Evolutionary conservation across 2,113 vertebrate species (phyloP), one percentile per base, ranked within the genome.

Genomic region (Cariama cristata): DNA sequence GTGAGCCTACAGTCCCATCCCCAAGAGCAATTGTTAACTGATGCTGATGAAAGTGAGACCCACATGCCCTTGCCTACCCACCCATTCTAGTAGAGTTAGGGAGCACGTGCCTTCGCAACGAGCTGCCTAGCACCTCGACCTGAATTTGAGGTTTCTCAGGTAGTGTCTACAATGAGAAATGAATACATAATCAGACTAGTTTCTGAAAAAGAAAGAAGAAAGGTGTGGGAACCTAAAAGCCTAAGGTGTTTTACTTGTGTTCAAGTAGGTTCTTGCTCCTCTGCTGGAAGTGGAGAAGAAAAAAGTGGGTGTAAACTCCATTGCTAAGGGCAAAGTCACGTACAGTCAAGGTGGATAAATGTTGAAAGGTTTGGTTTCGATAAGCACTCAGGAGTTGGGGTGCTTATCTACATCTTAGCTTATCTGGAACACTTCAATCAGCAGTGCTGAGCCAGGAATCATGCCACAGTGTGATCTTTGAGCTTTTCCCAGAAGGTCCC

Each of bases 241-340:
- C 93, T 95, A 81, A 93, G 86, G 88, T 96, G 88, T 94, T 97
- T 95, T 87, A 89, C 69, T 93, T 69, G 69, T 58, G 87, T 95
- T 97, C 95, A 88, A 94, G 96, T 95, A 96, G 77, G 38, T 96
- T 97, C 95, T 96, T 96, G 93, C 96, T 95, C 42, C 87, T 96
- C 55, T 1, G 5, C 81, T 95, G 91, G 89, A 93, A 96, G 47
- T 47, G 24, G 49, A 82, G 89, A 60, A 95, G 72, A 93, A 95
- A 93, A 80, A 96, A 87, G 80, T 85, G 86, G 86, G 97, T 89
- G 97, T 92, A 73, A 95, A 82, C 95, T 91, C 77, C 1, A 5
- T 97, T 86, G 95, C 96, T 97, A 93, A 82, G 60, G 95, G 96
- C 95, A 93, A 95, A 95, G 85, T 96, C 90, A 94, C 73, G 92